Evolutionary conservation across 2,888 invertebrate species (phyloP).

Genomic region (Lasioglossum leucozonium): DNA sequence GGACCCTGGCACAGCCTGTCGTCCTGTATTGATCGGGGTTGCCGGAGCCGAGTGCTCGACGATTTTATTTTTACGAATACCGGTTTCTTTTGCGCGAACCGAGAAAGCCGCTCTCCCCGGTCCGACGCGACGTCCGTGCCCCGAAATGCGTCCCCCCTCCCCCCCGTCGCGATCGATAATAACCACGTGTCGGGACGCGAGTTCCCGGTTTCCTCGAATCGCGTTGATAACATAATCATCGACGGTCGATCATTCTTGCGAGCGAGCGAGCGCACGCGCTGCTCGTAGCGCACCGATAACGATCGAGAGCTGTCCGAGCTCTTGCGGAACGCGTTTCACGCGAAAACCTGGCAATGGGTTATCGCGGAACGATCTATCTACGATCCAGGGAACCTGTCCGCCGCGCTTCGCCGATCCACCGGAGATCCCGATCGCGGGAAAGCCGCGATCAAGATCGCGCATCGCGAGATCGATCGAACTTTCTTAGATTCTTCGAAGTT

Average conservation of each 20-base stretch:
- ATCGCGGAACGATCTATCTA: conserved; percentile 43
- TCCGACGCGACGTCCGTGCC: background rate
- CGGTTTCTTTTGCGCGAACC: conserved; percentile 7
- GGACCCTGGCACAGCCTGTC: conserved; percentile 9
- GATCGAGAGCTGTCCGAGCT: conserved; percentile 28
- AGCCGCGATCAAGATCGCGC: background rate
- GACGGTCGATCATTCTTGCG: conserved; percentile 40
- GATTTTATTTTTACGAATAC: conserved; percentile 34
- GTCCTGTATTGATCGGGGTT: conserved; percentile 30
- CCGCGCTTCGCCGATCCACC: conserved; percentile 35
- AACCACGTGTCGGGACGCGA: conserved; percentile 9
- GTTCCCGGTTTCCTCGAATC: conserved; percentile 29
- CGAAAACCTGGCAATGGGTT: conserved; percentile 45
- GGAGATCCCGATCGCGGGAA: background rate
- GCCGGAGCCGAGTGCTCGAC: background rate
- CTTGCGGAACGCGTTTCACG: conserved; percentile 43
- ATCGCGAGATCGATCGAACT: too few species aligned
- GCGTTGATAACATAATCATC: conserved; percentile 54
- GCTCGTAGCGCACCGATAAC: conserved; percentile 26
- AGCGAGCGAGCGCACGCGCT: background rate
- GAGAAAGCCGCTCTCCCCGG: conserved; percentile 3
- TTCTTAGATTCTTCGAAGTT: background rate
- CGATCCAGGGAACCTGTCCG: conserved; percentile 35
- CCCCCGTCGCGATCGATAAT: conserved; percentile 20
- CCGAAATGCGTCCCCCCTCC: background rate